These are phyloP conservation scores for Drosophila seclusa DNA, from an alignment of 2,888 invertebrate genomes.

Conservation along the genomic window DNA sequence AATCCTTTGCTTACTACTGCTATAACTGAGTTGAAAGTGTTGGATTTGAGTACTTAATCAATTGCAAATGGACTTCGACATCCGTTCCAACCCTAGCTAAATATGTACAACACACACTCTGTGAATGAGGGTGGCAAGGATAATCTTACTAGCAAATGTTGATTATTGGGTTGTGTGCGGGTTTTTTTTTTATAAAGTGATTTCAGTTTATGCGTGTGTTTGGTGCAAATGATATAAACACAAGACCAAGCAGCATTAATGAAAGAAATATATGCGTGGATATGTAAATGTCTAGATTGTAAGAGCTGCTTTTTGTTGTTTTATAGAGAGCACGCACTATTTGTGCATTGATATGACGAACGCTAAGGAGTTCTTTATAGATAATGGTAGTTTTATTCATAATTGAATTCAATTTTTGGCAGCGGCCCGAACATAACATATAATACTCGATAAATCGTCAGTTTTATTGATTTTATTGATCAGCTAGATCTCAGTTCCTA, in stretches of 20 bases:
- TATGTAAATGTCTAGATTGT: slow-evolving; percentile 15
- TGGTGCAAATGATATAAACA: slow-evolving; percentile 59
- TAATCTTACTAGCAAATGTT: slow-evolving; percentile 22
- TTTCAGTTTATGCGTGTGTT: slow-evolving; percentile 25
- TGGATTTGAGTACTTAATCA: slow-evolving; percentile 25
- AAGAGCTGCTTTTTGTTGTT: slow-evolving; percentile 12
- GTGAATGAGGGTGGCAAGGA: slow-evolving; percentile 7
- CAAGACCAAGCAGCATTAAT: slow-evolving; percentile 60
- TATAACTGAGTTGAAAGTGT: slow-evolving; percentile 6
- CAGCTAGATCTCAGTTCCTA: slow-evolving; percentile 37
- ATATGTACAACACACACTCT: slow-evolving; percentile 24
- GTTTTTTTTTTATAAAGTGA: slow-evolving; percentile 15
- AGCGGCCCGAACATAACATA: slow-evolving; percentile 19
- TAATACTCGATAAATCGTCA: slow-evolving; percentile 60
- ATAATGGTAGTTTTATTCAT: slow-evolving; percentile 14
- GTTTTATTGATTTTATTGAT: slow-evolving; percentile 15
- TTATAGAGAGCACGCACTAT: slow-evolving; percentile 17
- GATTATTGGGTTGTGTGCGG: slow-evolving; percentile 6
- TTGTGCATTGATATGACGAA: slow-evolving; percentile 78
- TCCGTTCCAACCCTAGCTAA: slow-evolving; percentile 53
- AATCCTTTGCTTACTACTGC: slow-evolving; percentile 4
- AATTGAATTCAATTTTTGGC: slow-evolving; percentile 13
- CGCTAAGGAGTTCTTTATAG: slow-evolving; percentile 21
- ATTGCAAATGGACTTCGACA: slow-evolving; percentile 29
- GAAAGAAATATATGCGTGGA: slow-evolving; percentile 34